Evolutionary conservation across 2,113 vertebrate species (phyloP).

Genomic region (pig (Sus scrofa)): T2T-Sscrofa CM000830.6:43841001-43841500

Average conservation of each 20-base stretch:
- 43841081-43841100: constrained; percentile 39
- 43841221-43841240: constrained; percentile 23
- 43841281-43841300: not conserved
- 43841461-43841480: not conserved
- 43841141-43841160: not conserved
- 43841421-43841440: constrained; percentile 48
- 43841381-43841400: constrained; percentile 49
- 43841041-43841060: constrained; percentile 29
- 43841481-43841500: not conserved
- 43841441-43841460: not conserved
- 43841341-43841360: not conserved
- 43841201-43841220: constrained; percentile 38
- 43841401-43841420: constrained; percentile 22
- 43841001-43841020: no score
- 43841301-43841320: not conserved
- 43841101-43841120: not conserved
- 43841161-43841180: constrained; percentile 43
- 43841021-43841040: not conserved
- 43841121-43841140: not conserved
- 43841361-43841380: not conserved
- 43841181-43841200: not conserved
- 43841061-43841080: not conserved
- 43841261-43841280: constrained; percentile 9
- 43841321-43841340: not conserved
- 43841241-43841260: not conserved